A percentile compares a stretch with the other conserved stretches of the same genome.
Evolutionary conservation across 2,113 vertebrate species (phyloP).

Genomic region (Epinephelus cyanopodus): DNA sequence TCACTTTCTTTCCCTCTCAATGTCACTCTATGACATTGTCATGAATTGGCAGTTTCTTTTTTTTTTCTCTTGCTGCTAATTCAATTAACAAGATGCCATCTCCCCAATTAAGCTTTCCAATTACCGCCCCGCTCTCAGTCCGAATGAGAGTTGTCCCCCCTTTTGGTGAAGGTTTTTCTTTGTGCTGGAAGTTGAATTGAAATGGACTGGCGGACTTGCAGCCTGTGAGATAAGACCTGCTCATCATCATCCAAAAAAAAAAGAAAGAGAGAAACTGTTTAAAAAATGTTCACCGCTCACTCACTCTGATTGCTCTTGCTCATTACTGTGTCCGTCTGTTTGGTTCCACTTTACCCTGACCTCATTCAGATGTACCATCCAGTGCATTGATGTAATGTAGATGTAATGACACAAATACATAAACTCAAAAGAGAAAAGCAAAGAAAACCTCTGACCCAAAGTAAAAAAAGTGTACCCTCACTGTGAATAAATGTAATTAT

Average conservation of each 20-base stretch:
- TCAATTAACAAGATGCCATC: conserved; percentile 86
- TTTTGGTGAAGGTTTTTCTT: conserved; percentile 67
- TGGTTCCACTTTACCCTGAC: conserved; percentile 23
- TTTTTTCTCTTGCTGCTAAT: conserved; percentile 75
- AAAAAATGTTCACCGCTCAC: conserved; percentile 41
- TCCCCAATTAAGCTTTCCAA: conserved; percentile 82
- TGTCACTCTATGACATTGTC: conserved; percentile 72
- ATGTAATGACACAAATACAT: background rate
- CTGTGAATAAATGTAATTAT: background rate
- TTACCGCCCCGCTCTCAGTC: conserved; percentile 69
- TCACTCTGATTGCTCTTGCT: conserved; percentile 45
- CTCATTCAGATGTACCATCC: conserved; percentile 8
- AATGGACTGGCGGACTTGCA: conserved; percentile 75
- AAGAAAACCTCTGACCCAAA: background rate
- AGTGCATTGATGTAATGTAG: conserved; percentile 15
- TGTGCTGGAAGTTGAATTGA: conserved; percentile 73
- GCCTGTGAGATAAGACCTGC: conserved; percentile 77
- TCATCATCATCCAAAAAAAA: conserved; percentile 70
- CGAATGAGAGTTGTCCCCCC: conserved; percentile 56
- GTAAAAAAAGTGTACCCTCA: background rate
- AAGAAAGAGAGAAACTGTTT: conserved; percentile 44
- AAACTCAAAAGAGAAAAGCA: background rate
- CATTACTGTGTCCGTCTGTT: conserved; percentile 29
- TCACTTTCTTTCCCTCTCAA: conserved; percentile 31
- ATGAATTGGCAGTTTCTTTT: conserved; percentile 67